Conservation (phyloP, 2,113 vertebrate genomes). For the Aspiorhynchus laticeps region DNA sequence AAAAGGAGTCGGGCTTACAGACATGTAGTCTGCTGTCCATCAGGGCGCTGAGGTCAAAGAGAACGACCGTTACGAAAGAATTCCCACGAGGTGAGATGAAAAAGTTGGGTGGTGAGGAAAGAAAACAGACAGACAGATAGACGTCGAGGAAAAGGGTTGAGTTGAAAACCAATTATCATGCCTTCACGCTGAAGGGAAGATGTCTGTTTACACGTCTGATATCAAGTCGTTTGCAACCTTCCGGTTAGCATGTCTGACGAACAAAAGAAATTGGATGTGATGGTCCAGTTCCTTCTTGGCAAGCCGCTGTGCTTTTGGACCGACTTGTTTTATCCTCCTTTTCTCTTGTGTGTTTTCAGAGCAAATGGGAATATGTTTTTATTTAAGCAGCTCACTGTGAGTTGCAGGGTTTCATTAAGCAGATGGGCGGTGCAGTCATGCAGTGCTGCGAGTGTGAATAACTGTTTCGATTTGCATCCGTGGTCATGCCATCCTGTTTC, state of each 20-base stretch:
- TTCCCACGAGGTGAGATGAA: slow-evolving; percentile 38
- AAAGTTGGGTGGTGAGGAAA: slow-evolving; percentile 32
- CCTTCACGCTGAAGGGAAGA: slow-evolving; percentile 41
- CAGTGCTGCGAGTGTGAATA: slow-evolving; percentile 55
- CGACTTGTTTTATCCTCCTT: slow-evolving; percentile 13
- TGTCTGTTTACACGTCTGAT: slow-evolving; percentile 48
- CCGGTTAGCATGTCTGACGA: slow-evolving; percentile 34
- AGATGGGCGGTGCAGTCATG: slow-evolving; percentile 52
- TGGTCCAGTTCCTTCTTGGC: slow-evolving; percentile 75
- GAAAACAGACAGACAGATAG: slow-evolving; percentile 42
- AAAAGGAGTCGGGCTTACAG: slow-evolving; percentile 20
- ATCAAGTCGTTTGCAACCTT: slow-evolving; percentile 46
- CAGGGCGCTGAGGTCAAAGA: slow-evolving; percentile 42
- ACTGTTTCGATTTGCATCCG: slow-evolving; percentile 56
- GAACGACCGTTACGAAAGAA: slow-evolving; percentile 48
- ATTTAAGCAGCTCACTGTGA: slow-evolving; percentile 61
- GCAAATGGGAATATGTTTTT: slow-evolving; percentile 66
- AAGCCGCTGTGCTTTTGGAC: slow-evolving; percentile 62
- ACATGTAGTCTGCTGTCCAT: slow-evolving; percentile 35
- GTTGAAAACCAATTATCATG: slow-evolving; percentile 34
- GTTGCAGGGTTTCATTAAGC: slow-evolving; percentile 58
- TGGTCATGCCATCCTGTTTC: slow-evolving; percentile 45
- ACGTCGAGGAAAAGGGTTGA: background rate
- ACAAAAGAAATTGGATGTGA: slow-evolving; percentile 65
- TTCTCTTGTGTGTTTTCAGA: background rate